Evolutionary conservation across 2,888 invertebrate genomes (phyloP).

Genomic region (Parnassius orleans): DNA sequence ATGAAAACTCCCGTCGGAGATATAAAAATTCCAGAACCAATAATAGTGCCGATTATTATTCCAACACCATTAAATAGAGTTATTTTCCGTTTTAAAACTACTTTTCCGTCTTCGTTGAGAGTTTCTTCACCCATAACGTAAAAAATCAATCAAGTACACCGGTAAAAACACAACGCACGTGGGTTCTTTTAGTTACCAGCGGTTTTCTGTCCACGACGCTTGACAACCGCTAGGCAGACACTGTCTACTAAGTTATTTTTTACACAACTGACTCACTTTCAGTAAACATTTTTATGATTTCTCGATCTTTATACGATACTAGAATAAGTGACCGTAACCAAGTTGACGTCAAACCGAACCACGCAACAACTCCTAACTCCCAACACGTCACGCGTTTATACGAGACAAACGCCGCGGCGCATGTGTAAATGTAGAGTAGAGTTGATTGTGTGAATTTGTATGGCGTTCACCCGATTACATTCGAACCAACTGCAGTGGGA

Average conservation of each 20-base stretch:
- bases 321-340: constrained; percentile 49
- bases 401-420: constrained; percentile 55
- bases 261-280: constrained; percentile 68
- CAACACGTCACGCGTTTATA: constrained; percentile 41
- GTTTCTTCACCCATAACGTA: constrained; percentile 76
- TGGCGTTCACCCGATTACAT: constrained; percentile 24
- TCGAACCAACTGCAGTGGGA: constrained; percentile 1
- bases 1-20: constrained; percentile 90
- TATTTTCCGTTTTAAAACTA: constrained; percentile 89
- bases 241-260: constrained; percentile 50
- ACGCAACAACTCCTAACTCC: constrained; percentile 28
- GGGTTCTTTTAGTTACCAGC: constrained; percentile 39
- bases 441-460: constrained; percentile 22
- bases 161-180: constrained; percentile 64
- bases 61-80: constrained; percentile 92
- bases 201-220: constrained; percentile 15
- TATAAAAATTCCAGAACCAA: constrained; percentile 96
- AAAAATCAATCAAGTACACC: constrained; percentile 69
- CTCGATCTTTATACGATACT: constrained; percentile 51
- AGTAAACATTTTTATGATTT: constrained; percentile 67
- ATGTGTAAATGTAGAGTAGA: constrained; percentile 47
- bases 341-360: constrained; percentile 47
- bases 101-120: constrained; percentile 74
- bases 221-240: constrained; percentile 26
- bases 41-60: constrained; percentile 93